Evolutionary conservation across 2,113 vertebrate species (phyloP), one percentile per base, ranked within the genome.

Genomic region (Synodontis membranacea): DNA sequence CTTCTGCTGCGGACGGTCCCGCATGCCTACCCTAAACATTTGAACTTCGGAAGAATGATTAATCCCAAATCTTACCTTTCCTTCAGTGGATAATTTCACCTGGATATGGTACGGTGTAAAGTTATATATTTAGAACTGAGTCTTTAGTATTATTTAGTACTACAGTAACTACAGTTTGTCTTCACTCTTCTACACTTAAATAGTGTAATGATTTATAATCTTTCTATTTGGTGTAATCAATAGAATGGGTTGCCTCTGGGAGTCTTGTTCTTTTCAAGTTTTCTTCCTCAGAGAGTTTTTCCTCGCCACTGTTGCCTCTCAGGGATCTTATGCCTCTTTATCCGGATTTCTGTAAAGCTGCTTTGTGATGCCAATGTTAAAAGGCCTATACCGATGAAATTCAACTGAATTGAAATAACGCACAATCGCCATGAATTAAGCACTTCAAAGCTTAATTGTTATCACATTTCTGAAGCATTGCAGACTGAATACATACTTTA

Each of bases 391-490:
- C 68, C 72, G 6, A 54, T 80, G 14, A 8, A 78, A 79, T 52
- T 54, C 8, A 56, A 39, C 1, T 54, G 76, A 44, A 81, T 4
- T 17, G 37, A 44, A 44, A 81, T 60, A 81, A 81, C 37, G 7
- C 25, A 2, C 39, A 42, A 28, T 81, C 5, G 19, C 54, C 19
- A 52, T 34, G 28, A 37, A 79, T 34, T 9, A 54, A 52, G 46
- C 17, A 34, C 48, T 34, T 48, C 54, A 54, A 79, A 34, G 7
- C 17, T 54, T 79, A 31, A 79, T 54, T 56, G 76, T 54, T 79
- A 81, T 48, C 58, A 46, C 23, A 81, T n/a, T 81, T 42, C 54
- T 81, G 23, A 81, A 80, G 50, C 58, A 56, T 21, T 39, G 50
- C 10, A 39, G 54, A 60, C 8, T 81, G 79, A 81, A 56, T 60